Conservation (phyloP, 1,140 invertebrate genomes). For the Caenorhabditis inopinata region DNA sequence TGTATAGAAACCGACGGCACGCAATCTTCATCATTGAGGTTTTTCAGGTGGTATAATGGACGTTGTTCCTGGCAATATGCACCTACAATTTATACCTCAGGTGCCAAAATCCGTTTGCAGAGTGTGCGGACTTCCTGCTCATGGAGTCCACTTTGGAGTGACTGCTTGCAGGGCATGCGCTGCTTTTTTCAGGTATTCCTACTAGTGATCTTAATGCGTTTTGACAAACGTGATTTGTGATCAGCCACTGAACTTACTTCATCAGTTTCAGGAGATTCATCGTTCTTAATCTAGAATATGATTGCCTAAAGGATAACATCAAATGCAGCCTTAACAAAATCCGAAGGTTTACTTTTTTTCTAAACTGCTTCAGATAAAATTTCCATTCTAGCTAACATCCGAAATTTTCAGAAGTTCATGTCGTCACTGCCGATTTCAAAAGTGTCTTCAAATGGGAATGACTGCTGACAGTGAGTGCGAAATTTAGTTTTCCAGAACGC, state of each 20-base stretch:
- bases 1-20: not conserved
- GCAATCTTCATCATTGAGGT: not conserved
- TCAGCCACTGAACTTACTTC: not conserved
- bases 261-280: slow-evolving; percentile 7
- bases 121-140: slow-evolving; percentile 5
- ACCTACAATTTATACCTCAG: not conserved
- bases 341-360: not conserved
- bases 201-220: not conserved
- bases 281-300: slow-evolving; percentile 11
- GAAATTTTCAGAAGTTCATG: not conserved
- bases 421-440: slow-evolving; percentile 14
- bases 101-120: not conserved
- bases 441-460: not conserved
- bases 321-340: slow-evolving; percentile 6
- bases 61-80: not conserved
- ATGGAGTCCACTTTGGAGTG: slow-evolving; percentile 19
- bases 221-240: too few species aligned
- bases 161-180: slow-evolving; percentile 2
- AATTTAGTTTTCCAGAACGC: too few species aligned
- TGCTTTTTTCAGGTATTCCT: slow-evolving; percentile 15
- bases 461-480: not conserved
- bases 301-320: not conserved
- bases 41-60: slow-evolving; percentile 17
- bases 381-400: not conserved
- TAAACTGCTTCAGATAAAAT: too few species aligned